A percentile compares a stretch with the other conserved stretches of the same genome.
phyloP scores from a whole-genome alignment of 2,113 vertebrate species.

The Lynx canadensis region DNA sequence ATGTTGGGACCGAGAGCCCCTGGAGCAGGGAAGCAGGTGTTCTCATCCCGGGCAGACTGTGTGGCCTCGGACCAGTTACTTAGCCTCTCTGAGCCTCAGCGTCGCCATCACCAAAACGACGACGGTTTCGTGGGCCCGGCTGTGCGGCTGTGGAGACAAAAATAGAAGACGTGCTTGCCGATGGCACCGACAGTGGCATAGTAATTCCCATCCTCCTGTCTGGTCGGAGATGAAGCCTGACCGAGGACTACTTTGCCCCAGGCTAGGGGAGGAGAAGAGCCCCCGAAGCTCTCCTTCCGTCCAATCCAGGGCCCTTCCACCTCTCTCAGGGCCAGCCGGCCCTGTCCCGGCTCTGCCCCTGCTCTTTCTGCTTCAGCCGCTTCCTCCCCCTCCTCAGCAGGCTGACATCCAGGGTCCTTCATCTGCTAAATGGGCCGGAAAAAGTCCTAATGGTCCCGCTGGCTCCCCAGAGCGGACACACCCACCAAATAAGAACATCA shows the following conservation, averaged over 20 bases:
- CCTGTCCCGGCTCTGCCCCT: background rate
- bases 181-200: too few relatives aligned
- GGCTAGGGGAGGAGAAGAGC: background rate
- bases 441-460: background rate
- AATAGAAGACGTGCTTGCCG: background rate
- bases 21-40: background rate
- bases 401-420: background rate
- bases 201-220: accelerated
- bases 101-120: background rate
- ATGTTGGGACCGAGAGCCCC: background rate
- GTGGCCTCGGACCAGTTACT: background rate
- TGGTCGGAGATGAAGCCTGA: background rate
- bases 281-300: accelerated
- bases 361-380: background rate
- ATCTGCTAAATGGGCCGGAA: background rate
- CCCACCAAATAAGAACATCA: background rate
- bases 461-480: background rate
- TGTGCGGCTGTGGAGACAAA: background rate
- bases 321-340: background rate
- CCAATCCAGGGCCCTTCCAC: accelerated
- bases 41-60: background rate
- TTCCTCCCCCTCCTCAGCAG: background rate
- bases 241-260: background rate
- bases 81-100: background rate
- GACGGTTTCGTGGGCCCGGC: accelerated